Evolutionary conservation across 2,797 vertebrate species (phyloP).

Genomic region (Sebastes iracundus): DNA sequence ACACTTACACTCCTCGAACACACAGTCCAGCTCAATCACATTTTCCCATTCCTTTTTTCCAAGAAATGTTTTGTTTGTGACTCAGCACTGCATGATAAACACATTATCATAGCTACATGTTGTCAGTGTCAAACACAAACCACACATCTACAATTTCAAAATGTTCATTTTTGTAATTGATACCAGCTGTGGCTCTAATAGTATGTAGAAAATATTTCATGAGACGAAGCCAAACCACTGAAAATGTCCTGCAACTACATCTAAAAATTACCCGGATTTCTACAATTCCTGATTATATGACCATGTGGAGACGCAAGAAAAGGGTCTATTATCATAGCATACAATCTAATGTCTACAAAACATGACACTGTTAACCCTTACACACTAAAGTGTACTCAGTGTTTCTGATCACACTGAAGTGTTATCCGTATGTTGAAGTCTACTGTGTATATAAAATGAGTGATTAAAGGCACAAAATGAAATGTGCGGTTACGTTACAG

Average conservation of each 20-base stretch:
- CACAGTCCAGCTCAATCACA: slow-evolving; percentile 17
- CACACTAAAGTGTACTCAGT: background rate
- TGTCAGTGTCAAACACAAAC: slow-evolving; percentile 33
- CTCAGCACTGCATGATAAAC: slow-evolving; percentile 34
- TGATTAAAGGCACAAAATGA: background rate
- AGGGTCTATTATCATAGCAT: background rate
- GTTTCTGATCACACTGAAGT: background rate
- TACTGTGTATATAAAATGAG: background rate
- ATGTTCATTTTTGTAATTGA: slow-evolving; percentile 35
- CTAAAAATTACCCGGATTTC: background rate
- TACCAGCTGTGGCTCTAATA: slow-evolving; percentile 19
- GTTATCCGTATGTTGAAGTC: background rate
- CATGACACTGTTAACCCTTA: background rate
- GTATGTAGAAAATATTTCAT: background rate
- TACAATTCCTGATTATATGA: background rate
- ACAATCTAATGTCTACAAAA: background rate
- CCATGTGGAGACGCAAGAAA: background rate
- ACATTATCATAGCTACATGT: slow-evolving; percentile 35
- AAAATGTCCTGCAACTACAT: background rate
- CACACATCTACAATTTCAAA: slow-evolving; percentile 28
- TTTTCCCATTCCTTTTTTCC: background rate
- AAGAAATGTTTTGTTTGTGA: slow-evolving; percentile 35
- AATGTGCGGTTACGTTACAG: background rate
- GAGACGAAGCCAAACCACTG: slow-evolving; percentile 21
- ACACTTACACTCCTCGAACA: background rate